These are phyloP conservation scores for Galerucella nymphaeae DNA, from an alignment of 2,888 invertebrate species.

Conservation along the genomic window DNA sequence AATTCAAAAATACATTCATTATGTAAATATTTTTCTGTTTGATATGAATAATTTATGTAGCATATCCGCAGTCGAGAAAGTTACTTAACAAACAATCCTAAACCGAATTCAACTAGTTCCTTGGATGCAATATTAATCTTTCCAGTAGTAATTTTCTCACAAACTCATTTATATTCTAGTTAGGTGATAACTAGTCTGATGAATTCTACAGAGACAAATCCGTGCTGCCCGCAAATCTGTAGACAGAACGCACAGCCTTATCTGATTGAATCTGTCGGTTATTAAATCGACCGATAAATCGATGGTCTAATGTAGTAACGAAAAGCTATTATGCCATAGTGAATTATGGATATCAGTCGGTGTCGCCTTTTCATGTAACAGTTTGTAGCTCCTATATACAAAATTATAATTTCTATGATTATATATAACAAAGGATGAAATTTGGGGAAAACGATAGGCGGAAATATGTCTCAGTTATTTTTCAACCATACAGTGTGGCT, in stretches of 20 bases:
- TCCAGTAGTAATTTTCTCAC: conserved; percentile 4
- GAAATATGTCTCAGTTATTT: no score
- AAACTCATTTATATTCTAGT: conserved; percentile 8
- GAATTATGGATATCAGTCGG: conserved; percentile 12
- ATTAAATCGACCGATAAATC: conserved; percentile 20
- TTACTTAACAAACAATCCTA: background rate
- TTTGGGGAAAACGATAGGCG: no score
- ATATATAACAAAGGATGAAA: background rate
- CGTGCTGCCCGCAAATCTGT: conserved; percentile 13
- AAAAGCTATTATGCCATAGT: conserved; percentile 6
- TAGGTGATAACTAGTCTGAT: conserved; percentile 14
- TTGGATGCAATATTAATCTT: background rate
- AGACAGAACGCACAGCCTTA: conserved; percentile 15
- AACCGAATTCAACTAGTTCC: background rate
- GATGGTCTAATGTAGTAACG: conserved; percentile 7
- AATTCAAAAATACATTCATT: background rate
- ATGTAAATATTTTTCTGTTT: background rate
- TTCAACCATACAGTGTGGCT: no score
- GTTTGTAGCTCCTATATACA: background rate
- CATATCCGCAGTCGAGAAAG: background rate
- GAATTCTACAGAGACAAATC: conserved; percentile 12
- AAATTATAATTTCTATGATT: background rate
- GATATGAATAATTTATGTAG: background rate
- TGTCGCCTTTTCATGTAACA: background rate
- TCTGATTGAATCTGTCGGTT: conserved; percentile 19